A percentile compares a stretch with the other conserved stretches of the same genome.
Evolutionary conservation across 2,113 vertebrate species (phyloP).

Genomic region (Propithecus coquereli): DNA sequence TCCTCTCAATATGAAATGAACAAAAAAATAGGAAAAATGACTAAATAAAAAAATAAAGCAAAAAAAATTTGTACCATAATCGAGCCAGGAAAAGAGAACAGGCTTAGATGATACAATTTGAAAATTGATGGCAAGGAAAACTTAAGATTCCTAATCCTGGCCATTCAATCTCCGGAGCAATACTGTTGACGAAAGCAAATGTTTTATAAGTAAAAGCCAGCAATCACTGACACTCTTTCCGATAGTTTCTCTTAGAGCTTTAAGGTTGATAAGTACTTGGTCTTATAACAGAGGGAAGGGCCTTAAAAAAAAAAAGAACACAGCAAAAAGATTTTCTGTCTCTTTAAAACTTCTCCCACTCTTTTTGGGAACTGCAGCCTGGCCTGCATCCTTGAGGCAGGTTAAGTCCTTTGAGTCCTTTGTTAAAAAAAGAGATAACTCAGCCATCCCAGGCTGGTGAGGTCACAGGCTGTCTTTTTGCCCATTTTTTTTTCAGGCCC

Average conservation of each 20-base stretch:
- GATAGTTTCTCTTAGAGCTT: neutral
- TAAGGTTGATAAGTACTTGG: neutral
- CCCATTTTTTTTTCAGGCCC: no score
- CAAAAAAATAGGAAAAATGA: neutral
- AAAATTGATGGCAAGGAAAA: conserved; percentile 1
- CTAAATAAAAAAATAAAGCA: neutral
- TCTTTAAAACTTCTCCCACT: no score
- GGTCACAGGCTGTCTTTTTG: no score
- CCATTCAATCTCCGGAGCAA: neutral
- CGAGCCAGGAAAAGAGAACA: neutral
- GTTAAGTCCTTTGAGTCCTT: no score
- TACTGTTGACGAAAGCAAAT: neutral
- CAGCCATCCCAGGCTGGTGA: no score
- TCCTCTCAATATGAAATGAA: neutral
- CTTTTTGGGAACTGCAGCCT: no score
- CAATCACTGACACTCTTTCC: neutral
- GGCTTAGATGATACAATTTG: neutral
- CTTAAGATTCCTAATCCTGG: neutral
- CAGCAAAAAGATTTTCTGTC: no score
- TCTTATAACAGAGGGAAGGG: neutral
- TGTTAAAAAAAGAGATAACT: no score
- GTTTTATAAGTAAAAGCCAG: neutral
- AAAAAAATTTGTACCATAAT: neutral
- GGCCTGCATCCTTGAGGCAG: no score
- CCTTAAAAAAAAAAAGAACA: no score